Evolutionary conservation across 1,140 invertebrate species (phyloP), one percentile per base, ranked within the genome.

Genomic region (Chionoecetes opilio): DNA sequence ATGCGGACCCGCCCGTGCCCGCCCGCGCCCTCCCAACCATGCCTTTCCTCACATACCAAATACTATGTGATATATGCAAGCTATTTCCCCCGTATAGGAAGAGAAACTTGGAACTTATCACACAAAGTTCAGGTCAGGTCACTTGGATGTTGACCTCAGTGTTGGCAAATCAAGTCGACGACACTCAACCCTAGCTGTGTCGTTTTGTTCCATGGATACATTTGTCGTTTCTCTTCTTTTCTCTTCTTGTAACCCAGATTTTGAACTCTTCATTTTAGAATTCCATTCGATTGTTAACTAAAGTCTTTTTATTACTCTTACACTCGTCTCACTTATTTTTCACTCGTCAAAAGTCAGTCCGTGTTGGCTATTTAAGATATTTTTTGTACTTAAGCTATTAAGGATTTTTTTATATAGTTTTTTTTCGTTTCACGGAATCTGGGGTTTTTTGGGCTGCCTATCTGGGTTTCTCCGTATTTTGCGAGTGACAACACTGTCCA

Each of bases 201-300:
- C 63, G n/a, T 75, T 75, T 75, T 11, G 63, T 2, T n/a, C n/a
- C 63, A 75, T 75, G 1, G 63, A n/a, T 75, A 26, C 1, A 26
- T 75, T 75, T 21, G 0, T 17, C n/a, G n/a, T 75, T 75, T 75
- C 63, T 75, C 63, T 75, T 46, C 63, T 0, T 75, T 75, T 75
- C 63, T 75, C 63, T 75, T 75, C 63, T 75, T 21, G 26, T 75
- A n/a, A 75, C 63, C 63, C 63, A 75, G 63, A 75, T 75, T 53
- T 53, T 53, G 46, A 9, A 53, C 46, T 53, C 46, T 3, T 63
- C 17, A 75, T 75, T 75, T 75, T n/a, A 2, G 63, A 75, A 75
- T n/a, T n/a, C 21, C 21, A 75, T n/a, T 26, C 26, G 26, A n/a
- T 26, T n/a, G n/a, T 21, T 75, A 26, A 75, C 21, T 75, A n/a